Evolutionary conservation across 2,113 vertebrate genomes (phyloP), one percentile per base, ranked within the genome.

Genomic region (Oxyura jamaicensis): DNA sequence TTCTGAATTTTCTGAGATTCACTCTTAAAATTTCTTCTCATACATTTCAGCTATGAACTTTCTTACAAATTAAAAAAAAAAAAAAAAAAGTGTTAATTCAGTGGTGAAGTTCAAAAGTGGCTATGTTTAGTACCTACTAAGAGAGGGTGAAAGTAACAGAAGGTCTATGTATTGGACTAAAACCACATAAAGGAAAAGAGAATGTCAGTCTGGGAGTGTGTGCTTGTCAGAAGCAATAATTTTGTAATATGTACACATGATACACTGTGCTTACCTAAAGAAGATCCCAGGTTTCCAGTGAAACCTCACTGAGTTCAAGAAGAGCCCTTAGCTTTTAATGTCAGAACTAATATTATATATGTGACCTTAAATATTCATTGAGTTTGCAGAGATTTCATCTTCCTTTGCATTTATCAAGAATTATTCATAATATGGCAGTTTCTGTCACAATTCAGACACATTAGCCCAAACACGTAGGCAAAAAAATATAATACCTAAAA

Each of bases 301-400:
- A 81, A 86, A 72, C 25, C 56, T 85, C 18, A 23, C 67, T 66
- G 36, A 36, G 13, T 86, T 90, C 22, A 81, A 60, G 68, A 90
- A 52, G 7, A 93, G 4, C 20, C 22, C 41, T 46, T 52, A 68
- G 29, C 35, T 93, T 76, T 92, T 77, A 96, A 41, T 72, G 42
- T 62, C 76, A 88, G 60, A 81, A 52, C 10, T 86, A 52, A 56
- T 83, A 71, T 56, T 83, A 86, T 81, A 82, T 71, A 41, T 67
- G 35, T 79, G 76, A 78, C 73, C 72, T 94, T 90, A 97, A 94
- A 93, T 72, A 93, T 92, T 91, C 41, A 89, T 74, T 75, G 60
- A 66, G 58, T 58, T 95, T 93, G 48, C 59, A 79, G 76, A 65
- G 56, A 81, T 83, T 93, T 90, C 53, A 76, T 75, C 31, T 85